These are phyloP conservation scores for Luperina testacea DNA, from an alignment of 2,888 invertebrate species.

Conservation along the genomic window DNA sequence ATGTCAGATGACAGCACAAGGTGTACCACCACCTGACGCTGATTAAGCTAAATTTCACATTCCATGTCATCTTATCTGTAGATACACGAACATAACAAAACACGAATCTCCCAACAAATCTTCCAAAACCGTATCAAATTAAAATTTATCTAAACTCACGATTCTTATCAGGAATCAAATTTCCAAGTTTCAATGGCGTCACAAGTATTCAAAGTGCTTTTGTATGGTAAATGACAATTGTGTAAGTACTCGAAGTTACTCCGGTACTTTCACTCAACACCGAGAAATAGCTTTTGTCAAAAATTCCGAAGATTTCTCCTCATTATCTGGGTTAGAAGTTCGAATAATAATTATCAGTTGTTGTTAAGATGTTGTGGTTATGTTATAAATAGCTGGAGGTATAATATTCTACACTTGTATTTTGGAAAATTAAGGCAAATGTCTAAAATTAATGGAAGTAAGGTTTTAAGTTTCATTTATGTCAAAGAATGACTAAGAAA, in stretches of 20 bases:
- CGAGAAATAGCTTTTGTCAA: conserved; percentile 44
- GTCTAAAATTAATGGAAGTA: not conserved
- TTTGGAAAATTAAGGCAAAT: not conserved
- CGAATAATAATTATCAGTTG: not conserved
- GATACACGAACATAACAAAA: not conserved
- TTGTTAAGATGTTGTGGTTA: conserved; percentile 16
- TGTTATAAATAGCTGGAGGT: not conserved
- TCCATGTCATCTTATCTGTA: not conserved
- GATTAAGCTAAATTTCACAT: too few species aligned
- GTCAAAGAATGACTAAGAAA: conserved; percentile 9
- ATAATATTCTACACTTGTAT: conserved; percentile 2
- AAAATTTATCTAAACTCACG: conserved; percentile 38
- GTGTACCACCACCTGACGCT: too few species aligned
- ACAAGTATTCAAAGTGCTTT: conserved; percentile 44
- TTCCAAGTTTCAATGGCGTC: conserved; percentile 56
- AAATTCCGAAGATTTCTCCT: conserved; percentile 32
- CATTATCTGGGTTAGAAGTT: conserved; percentile 33
- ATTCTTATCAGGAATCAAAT: conserved; percentile 60
- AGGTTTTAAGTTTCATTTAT: not conserved
- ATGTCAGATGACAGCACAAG: too few species aligned
- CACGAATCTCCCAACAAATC: not conserved
- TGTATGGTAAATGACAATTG: conserved; percentile 63
- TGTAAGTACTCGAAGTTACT: conserved; percentile 50
- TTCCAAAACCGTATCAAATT: conserved; percentile 14
- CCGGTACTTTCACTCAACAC: conserved; percentile 44